These are phyloP conservation scores for Melipona bicolor DNA, from an alignment of 2,888 invertebrate genomes.

Conservation along the genomic window DNA sequence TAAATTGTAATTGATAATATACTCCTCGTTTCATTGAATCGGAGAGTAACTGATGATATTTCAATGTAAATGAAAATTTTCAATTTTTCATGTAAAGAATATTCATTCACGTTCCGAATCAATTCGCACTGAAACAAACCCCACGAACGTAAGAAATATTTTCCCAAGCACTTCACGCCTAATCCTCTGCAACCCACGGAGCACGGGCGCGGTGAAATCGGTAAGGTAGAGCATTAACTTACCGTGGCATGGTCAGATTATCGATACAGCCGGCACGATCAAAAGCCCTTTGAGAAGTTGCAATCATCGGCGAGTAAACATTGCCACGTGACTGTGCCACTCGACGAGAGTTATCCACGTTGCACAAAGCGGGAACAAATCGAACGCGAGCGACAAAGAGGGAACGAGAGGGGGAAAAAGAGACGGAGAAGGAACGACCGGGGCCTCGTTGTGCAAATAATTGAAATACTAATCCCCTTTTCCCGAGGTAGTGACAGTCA, in stretches of 20 bases:
- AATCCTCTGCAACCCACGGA: slow-evolving; percentile 44
- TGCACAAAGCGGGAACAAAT: slow-evolving; percentile 18
- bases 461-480: slow-evolving; percentile 83
- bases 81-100: no score
- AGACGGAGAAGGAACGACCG: slow-evolving; percentile 19
- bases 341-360: slow-evolving; percentile 73
- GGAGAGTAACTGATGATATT: no score
- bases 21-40: no score
- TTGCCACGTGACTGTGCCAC: slow-evolving; percentile 79
- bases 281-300: slow-evolving; percentile 35
- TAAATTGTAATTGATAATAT: no score
- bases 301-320: slow-evolving; percentile 76
- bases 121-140: not conserved
- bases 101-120: no score
- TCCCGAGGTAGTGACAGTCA: slow-evolving; percentile 56
- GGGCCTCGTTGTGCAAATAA: slow-evolving; percentile 81
- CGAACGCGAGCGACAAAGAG: not conserved
- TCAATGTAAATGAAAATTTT: no score
- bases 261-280: slow-evolving; percentile 47
- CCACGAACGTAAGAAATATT: not conserved
- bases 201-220: slow-evolving; percentile 55
- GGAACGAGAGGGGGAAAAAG: not conserved
- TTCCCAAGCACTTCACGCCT: slow-evolving; percentile 33
- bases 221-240: slow-evolving; percentile 76
- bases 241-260: slow-evolving; percentile 75